Evolutionary conservation across 2,797 vertebrate genomes (phyloP), one percentile per base, ranked within the genome.

Genomic region (Ateles fusciceps): DNA sequence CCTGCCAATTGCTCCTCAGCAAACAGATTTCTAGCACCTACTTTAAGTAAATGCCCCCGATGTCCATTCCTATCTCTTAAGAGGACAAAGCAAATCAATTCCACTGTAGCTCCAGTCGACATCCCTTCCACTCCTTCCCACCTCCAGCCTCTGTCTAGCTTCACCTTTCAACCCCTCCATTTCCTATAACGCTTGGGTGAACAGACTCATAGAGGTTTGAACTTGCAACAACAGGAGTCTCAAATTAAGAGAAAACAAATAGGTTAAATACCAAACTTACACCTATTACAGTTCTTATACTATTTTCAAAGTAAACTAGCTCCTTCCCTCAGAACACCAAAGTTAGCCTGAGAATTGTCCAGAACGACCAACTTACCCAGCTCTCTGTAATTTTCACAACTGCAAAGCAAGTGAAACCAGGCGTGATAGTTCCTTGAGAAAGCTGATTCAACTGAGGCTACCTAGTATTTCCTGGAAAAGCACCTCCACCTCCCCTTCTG

Each of bases 331-430:
- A 81, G 33, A 71, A 88, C 4, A 88, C 7, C 84, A 64, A 95
- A 72, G 26, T 74, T 59, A 92, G 39, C 74, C 71, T 10, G 17
- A 95, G 92, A 88, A 96, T 39, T 46, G 26, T 75, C 94, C 57
- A 74, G 64, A 98, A 92, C 26, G 44, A 0, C 0, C 55, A 90
- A 98, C 98, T 98, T 97, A 98, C 98, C 97, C 52, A 19, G 86
- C 50, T 75, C 12, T 75, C 14, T 94, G 81, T 28, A 78, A 78
- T 28, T 57, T 39, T 97, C 92, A 36, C 9, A 89, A 59, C 52
- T 42, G 92, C 80, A 94, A 96, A 98, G 86, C 84, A 76, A 93
- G 84, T 94, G 94, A 95, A 97, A 94, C 30, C 72, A 94, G 84
- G 68, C 84, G 46, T 3, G 15, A 81, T 75, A 94, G 64, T 96